These are phyloP conservation scores for Climacteris rufus DNA, from an alignment of 2,113 vertebrate species.

Conservation along the genomic window DNA sequence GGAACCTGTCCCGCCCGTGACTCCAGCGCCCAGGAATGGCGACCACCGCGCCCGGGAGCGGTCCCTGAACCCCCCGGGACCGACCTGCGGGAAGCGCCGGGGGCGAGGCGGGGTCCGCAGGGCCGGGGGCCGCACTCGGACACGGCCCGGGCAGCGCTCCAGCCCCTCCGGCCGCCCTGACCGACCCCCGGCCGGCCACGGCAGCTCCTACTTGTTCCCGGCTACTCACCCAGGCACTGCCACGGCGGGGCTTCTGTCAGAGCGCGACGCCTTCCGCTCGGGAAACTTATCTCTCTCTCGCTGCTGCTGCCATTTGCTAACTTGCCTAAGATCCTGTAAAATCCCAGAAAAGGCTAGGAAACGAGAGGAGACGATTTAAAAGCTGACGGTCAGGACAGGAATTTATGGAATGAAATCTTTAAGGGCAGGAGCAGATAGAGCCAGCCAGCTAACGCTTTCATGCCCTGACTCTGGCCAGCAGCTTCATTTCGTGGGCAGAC, in stretches of 20 bases:
- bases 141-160: not conserved
- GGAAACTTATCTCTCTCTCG: not conserved
- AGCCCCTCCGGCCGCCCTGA: not conserved
- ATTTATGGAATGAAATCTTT: slow-evolving; percentile 62
- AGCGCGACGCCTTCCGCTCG: not conserved
- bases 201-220: not conserved
- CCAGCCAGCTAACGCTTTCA: slow-evolving; percentile 33
- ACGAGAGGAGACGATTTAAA: not conserved
- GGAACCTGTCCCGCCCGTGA: slow-evolving; percentile 62
- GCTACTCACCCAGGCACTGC: not conserved
- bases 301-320: not conserved
- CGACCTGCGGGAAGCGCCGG: slow-evolving; percentile 70
- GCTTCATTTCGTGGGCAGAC: not conserved
- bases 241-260: not conserved
- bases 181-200: not conserved
- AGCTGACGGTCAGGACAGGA: slow-evolving; percentile 54
- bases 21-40: slow-evolving; percentile 68
- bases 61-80: not conserved
- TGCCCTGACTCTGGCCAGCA: not conserved
- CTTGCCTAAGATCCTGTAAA: not conserved
- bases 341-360: slow-evolving; percentile 15
- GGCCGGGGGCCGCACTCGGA: not conserved
- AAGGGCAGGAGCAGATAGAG: slow-evolving; percentile 45
- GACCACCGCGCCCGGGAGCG: not conserved
- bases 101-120: not conserved